Evolutionary conservation across 2,113 vertebrate species (phyloP), one percentile per base, ranked within the genome.

Genomic region (Crotophaga sulcirostris): DNA sequence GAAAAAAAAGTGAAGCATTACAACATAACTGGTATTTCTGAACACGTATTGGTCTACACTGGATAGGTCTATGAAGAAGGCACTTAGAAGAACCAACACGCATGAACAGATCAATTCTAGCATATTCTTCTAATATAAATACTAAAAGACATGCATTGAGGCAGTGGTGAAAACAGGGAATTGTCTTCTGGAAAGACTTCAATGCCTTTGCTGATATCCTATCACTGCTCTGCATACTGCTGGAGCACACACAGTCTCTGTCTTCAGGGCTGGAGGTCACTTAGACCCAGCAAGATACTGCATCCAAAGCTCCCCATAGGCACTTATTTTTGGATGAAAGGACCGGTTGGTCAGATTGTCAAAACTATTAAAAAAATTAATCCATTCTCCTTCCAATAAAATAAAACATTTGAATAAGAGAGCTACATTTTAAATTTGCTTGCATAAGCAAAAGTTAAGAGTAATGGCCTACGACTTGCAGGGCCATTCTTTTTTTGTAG

Each of bases 91-190:
- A 84, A 89, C 95, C 82, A 92, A 88, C 76, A 95, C 64, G 93
- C 96, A 96, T 23, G 96, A 96, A 93, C 56, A 89, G 93, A 89
- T 89, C 93, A 47, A 54, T 96, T 96, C 80, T 96, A 98, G 98
- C 98, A 97, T 97, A 96, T 95, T 95, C 97, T 97, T 98, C 97
- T 98, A 97, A 97, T 97, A 98, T 98, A 98, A 98, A 98, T 98
- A 97, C 96, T 97, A 96, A 97, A 96, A 98, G 96, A 97, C 97
- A 97, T 97, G 95, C 95, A 96, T 63, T 28, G 93, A 96, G 97
- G 94, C 91, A 95, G 97, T 93, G 97, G 94, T 95, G 93, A 84
- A 84, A 94, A 87, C 11, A 79, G 82, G 92, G 84, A 72, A 60
- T 69, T 74, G 85, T 40, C 82, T 81, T 56, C 66, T 84, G 89